Percentiles rank a stretch among this genome's conserved stretches.
Evolutionary conservation across 2,113 vertebrate species (phyloP).

Genomic region (Craseonycteris thonglongyai): DNA sequence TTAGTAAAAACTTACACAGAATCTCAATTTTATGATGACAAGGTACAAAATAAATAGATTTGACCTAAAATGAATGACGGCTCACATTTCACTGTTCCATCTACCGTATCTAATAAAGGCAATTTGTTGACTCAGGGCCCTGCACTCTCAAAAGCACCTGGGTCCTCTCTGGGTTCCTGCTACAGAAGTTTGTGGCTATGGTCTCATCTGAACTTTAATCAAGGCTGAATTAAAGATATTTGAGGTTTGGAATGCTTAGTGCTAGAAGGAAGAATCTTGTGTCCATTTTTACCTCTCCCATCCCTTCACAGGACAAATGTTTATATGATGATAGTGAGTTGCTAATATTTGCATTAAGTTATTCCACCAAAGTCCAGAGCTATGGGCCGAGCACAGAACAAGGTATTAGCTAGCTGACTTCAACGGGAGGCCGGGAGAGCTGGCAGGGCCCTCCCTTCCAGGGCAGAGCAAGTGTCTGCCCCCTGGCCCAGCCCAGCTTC

Average conservation of each 20-base stretch:
- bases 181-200: not conserved
- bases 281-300: not conserved
- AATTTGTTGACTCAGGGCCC: not conserved
- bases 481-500: not conserved
- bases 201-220: not conserved
- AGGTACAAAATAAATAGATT: constrained; percentile 26
- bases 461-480: not conserved
- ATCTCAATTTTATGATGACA: constrained; percentile 5
- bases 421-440: not conserved
- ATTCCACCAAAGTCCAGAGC: not conserved
- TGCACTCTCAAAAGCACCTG: not conserved
- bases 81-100: not conserved
- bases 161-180: not conserved
- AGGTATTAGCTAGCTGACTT: not conserved
- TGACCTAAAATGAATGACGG: not conserved
- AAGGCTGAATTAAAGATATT: not conserved
- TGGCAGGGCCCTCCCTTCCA: too few relatives aligned
- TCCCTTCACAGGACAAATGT: not conserved
- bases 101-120: not conserved
- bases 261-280: not conserved
- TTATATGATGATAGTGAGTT: not conserved
- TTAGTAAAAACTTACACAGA: constrained; percentile 5
- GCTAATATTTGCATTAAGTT: not conserved
- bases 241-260: not conserved
- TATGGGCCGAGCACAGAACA: not conserved